Base-by-base conservation (phyloP, 2,797 vertebrate genomes). In the Sebastes diploproa region DNA sequence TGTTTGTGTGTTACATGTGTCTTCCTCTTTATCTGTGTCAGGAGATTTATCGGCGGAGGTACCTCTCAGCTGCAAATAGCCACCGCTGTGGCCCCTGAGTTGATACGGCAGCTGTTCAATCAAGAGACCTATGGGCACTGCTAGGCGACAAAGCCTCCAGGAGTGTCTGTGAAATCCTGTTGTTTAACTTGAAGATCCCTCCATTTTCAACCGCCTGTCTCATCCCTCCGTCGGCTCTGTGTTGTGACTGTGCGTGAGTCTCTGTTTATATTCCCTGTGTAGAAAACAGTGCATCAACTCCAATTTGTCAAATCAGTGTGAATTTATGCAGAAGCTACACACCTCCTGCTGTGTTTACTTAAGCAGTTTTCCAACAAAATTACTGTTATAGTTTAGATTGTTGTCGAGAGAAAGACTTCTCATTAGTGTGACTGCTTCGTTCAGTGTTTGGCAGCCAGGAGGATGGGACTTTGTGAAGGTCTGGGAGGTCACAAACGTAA, bases 61-160 rank as follows among this genome's bases (percentile, higher is more conserved):
- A 74, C 72, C 23, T 34, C 83, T 73, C 80, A 81, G 82, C 84
- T 81, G 78, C 88, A 92, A 92, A 91, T 90, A 88, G 85, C 88
- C 80, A 38, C 65, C 5, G 84, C 70, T 38, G 46, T 32, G 77
- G 74, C 65, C 73, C 83, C 82, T 74, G 85, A 90, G 87, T 84
- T 91, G 87, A 91, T 90, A 85, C 71, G 65, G 78, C 91, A 89
- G 90, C 87, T 90, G 89, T 85, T 91, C 87, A 86, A 83, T 90
- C 91, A 82, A 73, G 72, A 76, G 56, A 81, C 84, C 84, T 80
- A 73, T 46, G 67, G 84, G 76, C 71, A 38, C 67, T 50, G 75
- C 75, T 61, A n/a, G 70, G 82, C 34, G 32, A 86, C 75, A 74
- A 75, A 88, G 69, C 72, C 80, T 88, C 80, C 61, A 52, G 63